Percentiles rank a stretch among this genome's conserved stretches.
Evolutionary conservation across 2,113 vertebrate species (phyloP).

Genomic region (Onychostruthus taczanowskii): DNA sequence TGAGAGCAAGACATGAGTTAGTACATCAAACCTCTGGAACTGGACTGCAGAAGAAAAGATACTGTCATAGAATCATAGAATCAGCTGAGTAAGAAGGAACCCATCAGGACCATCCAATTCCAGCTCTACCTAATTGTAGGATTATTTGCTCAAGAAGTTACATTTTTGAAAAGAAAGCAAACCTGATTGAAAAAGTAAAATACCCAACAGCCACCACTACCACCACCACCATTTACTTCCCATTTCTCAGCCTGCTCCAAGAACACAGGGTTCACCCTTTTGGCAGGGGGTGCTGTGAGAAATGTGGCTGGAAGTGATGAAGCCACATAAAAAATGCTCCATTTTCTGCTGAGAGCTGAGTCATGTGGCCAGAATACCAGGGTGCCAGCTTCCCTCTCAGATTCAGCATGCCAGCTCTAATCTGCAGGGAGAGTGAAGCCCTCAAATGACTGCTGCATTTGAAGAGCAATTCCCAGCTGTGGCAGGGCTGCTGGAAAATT

Average conservation of each 20-base stretch:
- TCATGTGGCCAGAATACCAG: background rate
- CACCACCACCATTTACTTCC: background rate
- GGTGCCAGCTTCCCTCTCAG: background rate
- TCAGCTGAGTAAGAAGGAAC: background rate
- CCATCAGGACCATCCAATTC: background rate
- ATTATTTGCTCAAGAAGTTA: background rate
- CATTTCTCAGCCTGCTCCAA: background rate
- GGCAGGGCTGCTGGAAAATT: background rate
- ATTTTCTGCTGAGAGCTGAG: background rate
- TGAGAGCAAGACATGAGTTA: background rate
- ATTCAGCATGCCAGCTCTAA: background rate
- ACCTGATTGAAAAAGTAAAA: background rate
- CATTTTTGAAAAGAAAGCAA: background rate
- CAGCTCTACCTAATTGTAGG: background rate
- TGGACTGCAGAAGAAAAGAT: background rate
- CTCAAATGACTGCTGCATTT: rapidly evolving
- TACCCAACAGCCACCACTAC: background rate
- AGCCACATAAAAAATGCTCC: background rate
- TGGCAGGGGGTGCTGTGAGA: background rate
- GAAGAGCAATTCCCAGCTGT: background rate
- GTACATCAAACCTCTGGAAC: background rate
- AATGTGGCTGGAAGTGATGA: background rate
- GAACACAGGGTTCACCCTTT: background rate
- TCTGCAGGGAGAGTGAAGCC: background rate
- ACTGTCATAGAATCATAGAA: background rate